Base-by-base conservation (phyloP, 2,888 invertebrate species). In the Automeris io region DNA sequence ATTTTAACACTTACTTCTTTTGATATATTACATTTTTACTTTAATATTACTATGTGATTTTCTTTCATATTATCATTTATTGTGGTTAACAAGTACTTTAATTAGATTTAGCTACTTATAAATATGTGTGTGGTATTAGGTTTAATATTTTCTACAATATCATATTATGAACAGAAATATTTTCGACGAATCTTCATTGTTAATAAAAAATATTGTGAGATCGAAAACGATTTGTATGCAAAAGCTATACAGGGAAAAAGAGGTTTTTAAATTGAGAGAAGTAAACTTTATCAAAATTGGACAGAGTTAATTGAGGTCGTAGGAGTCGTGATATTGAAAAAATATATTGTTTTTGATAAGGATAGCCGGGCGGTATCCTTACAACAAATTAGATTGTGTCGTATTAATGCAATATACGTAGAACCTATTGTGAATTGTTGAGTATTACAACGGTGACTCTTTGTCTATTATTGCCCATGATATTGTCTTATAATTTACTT, bases 331-430 rank as follows among this genome's bases (percentile, higher is more conserved):
- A 5, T 5, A 12, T 35, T 2, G 18, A 18, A 22, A 25, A 25
- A 8, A 7, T 21, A 16, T 33, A 12, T 19, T 19, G 8, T 16
- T 16, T 29, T 29, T 16, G 16, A 16, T 16, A 29, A 29, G 29
- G 16, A 29, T 16, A 16, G 8, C 2, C 29, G 8, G 16, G 4
- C 16, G 16, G 29, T n/a, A 3, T 16, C n/a, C 16, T 13, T 16
- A n/a, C 13, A n/a, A 29, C 26, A 16, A 29, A 29, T 16, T 43
- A 43, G 55, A 46, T 52, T 40, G 45, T 47, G 46, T 43, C 49
- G 49, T 54, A 45, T 51, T n/a, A 56, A 65, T 65, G 65, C 49
- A 61, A 65, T 57, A 51, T 8, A 8, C 5, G n/a, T 16, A 4
- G 8, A 29, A 16, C 29, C n/a, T 8, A 6, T 26, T 1, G n/a